Percentiles rank a stretch among this genome's conserved stretches.
Conservation (phyloP, 2,888 invertebrate species). For the Athalia circularis region DNA sequence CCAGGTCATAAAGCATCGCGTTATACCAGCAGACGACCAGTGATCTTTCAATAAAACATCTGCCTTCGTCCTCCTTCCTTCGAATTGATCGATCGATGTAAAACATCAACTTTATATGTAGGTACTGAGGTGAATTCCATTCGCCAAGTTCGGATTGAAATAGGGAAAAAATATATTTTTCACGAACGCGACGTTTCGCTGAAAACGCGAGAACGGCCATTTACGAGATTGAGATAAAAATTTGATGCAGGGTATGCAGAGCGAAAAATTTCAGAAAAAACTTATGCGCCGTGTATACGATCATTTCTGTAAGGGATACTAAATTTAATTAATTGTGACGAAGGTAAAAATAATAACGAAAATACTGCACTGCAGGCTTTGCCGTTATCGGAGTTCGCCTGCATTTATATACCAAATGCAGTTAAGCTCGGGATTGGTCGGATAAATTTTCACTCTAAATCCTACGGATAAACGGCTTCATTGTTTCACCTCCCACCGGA, state of each 20-base stretch:
- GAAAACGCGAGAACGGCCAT: neutral
- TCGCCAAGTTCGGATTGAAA: neutral
- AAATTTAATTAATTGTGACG: too few species aligned
- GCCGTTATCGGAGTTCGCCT: constrained; percentile 28
- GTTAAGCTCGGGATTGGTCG: constrained; percentile 3
- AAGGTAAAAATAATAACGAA: too few species aligned
- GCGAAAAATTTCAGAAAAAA: too few species aligned
- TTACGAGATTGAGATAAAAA: too few species aligned
- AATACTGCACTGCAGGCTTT: neutral
- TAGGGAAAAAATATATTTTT: neutral
- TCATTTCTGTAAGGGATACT: too few species aligned
- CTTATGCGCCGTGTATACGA: too few species aligned
- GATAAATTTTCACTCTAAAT: constrained; percentile 2
- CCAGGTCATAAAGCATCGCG: constrained; percentile 43
- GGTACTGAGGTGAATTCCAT: constrained; percentile 11
- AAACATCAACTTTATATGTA: constrained; percentile 16
- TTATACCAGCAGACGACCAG: constrained; percentile 40
- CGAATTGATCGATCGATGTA: constrained; percentile 24
- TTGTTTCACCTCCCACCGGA: constrained; percentile 10
- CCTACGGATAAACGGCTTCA: constrained; percentile 1
- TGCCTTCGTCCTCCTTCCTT: constrained; percentile 1
- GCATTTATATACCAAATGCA: constrained; percentile 19
- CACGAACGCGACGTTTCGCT: neutral
- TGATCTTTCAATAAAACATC: constrained; percentile 46
- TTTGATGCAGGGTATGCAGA: too few species aligned